Conservation (phyloP, 1,140 invertebrate genomes). For the Drosophila nannoptera region DNA sequence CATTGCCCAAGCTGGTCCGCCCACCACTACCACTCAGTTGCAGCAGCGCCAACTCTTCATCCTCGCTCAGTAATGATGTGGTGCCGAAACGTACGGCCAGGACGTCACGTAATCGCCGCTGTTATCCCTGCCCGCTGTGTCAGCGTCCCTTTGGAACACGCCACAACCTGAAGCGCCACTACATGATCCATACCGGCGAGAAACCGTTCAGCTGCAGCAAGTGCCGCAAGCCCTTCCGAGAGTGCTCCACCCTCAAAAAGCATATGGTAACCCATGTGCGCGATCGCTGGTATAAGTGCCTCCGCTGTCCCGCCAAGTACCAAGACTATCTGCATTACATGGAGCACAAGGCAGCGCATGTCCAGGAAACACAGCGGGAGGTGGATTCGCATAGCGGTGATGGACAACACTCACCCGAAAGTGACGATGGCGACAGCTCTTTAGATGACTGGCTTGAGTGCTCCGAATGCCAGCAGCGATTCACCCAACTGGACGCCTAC, state of each 20-base stretch:
- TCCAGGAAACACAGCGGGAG: neutral
- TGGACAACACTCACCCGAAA: slow-evolving; percentile 37
- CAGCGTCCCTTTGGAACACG: slow-evolving; percentile 74
- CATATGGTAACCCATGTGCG: slow-evolving; percentile 74
- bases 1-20: slow-evolving; percentile 9
- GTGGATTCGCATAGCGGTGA: neutral
- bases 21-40: slow-evolving; percentile 45
- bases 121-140: slow-evolving; percentile 68
- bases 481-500: slow-evolving; percentile 66
- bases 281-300: slow-evolving; percentile 74
- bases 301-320: slow-evolving; percentile 59
- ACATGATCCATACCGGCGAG: slow-evolving; percentile 77
- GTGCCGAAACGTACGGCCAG: neutral
- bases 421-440: slow-evolving; percentile 55
- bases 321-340: slow-evolving; percentile 68
- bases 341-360: slow-evolving; percentile 61
- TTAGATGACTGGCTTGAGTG: slow-evolving; percentile 69
- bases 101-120: slow-evolving; percentile 38
- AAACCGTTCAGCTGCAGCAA: slow-evolving; percentile 74
- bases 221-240: slow-evolving; percentile 74
- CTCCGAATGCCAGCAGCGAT: slow-evolving; percentile 66
- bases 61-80: slow-evolving; percentile 61
- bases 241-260: slow-evolving; percentile 73
- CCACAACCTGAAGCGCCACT: slow-evolving; percentile 76
- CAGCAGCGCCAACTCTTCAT: slow-evolving; percentile 65